phyloP scores from a whole-genome alignment of 2,888 invertebrate genomes.

The Himalopsyche kuldschensis region DNA sequence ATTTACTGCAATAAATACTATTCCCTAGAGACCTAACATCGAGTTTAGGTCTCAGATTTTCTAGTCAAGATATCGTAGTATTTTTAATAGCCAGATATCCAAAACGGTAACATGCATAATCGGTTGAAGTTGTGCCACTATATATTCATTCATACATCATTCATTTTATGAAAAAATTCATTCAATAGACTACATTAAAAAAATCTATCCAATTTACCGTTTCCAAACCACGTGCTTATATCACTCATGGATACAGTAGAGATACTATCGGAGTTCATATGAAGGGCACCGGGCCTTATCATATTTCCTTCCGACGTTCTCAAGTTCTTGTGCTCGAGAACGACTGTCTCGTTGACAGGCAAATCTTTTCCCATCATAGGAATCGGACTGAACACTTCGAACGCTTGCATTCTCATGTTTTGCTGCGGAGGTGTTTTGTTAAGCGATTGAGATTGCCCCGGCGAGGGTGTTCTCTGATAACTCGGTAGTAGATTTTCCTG shows the following conservation, averaged over 20 bases:
- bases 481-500: constrained; percentile 43
- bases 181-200: too few relatives aligned
- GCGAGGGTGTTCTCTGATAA: constrained; percentile 10
- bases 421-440: background rate
- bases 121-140: too few relatives aligned
- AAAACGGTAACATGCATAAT: too few relatives aligned
- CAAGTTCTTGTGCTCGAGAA: constrained; percentile 44
- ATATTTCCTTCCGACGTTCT: constrained; percentile 44
- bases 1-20: too few relatives aligned
- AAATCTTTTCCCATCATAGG: constrained; percentile 47
- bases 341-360: constrained; percentile 49
- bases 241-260: constrained; percentile 62
- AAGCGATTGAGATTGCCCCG: background rate
- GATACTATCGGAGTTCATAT: constrained; percentile 53
- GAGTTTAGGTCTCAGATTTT: too few relatives aligned
- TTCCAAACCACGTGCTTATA: constrained; percentile 69
- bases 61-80: too few relatives aligned
- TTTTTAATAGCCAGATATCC: too few relatives aligned
- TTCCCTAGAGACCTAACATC: too few relatives aligned
- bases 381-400: constrained; percentile 62
- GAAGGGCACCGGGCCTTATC: constrained; percentile 49
- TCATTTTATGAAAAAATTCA: too few relatives aligned
- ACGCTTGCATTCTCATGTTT: constrained; percentile 47
- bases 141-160: too few relatives aligned
- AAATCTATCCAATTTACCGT: constrained; percentile 48